Base-by-base conservation (phyloP, 2,888 invertebrate species). In the Eretmocerus hayati region DNA sequence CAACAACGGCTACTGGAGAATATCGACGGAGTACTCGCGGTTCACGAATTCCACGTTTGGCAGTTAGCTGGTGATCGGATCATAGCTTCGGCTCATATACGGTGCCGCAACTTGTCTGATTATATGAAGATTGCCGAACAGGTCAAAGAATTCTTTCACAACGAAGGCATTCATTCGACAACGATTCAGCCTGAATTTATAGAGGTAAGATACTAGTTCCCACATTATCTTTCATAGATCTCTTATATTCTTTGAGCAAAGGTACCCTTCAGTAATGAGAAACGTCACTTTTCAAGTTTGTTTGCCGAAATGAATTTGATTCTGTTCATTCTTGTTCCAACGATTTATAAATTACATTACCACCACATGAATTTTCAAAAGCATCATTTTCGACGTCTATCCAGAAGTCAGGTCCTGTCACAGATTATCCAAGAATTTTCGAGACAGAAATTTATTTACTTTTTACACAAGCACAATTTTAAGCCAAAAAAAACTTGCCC, bases 41-140 rank as follows among this genome's bases (percentile, higher is more conserved):
- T 97, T 2, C 96, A 97, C 66, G 96, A 97, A 73, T 94, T 97
- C 69, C 96, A 97, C 70, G 91, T 97, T 9, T 97, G 97, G 97
- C 96, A 96, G 75, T 75, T 97, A 60, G 92, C 95, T 31, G 95
- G 95, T 0, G 93, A 94, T 72, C 81, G 94, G 58, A 95, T 96
- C 58, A 95, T 97, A 58, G 96, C 96, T 43, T 94, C 95, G 13
- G 95, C 95, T 5, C 96, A 97, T 69, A 93, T 97, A 66, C 84
- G 90, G 59, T 95, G 94, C 76, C 84, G 90, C 61, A 95, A 94
- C 74, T 75, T 95, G 47, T 87, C 89, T 0, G 95, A 96, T 67
- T 97, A 97, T 71, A 95, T 96, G 92, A 87, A 89, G 68, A 90
- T 97, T 56, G 95, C 96, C 0, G 91, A 91, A 67, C 88, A 91